A percentile compares a stretch with the other conserved stretches of the same genome.
phyloP scores from a whole-genome alignment of 1,140 invertebrate species.

The Saxidomus purpurata region DNA sequence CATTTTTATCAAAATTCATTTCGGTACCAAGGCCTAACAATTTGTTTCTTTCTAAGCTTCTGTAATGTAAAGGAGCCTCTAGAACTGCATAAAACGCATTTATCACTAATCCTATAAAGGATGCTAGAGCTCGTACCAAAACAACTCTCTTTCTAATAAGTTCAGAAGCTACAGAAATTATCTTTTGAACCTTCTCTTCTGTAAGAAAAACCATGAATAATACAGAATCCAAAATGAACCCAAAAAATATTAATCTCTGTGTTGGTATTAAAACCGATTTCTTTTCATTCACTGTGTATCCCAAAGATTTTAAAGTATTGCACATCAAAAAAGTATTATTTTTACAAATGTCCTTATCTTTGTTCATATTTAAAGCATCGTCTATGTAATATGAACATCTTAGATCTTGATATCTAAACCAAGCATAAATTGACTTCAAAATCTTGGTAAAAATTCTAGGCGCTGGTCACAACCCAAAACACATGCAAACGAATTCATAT shows the following conservation, averaged over 20 bases:
- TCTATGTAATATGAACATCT: constrained; percentile 64
- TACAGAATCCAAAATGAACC: no score
- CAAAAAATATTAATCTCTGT: constrained; percentile 21
- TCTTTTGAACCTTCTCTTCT: constrained; percentile 55
- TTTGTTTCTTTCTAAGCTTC: constrained; percentile 56
- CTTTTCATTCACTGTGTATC: no score
- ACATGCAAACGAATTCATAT: constrained; percentile 27
- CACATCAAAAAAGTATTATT: constrained; percentile 4
- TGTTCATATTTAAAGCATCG: constrained; percentile 60
- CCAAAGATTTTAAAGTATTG: constrained; percentile 32
- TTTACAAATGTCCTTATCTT: not conserved
- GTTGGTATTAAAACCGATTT: constrained; percentile 59
- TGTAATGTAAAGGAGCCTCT: constrained; percentile 49
- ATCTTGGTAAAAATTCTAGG: no score
- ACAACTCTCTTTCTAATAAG: not conserved
- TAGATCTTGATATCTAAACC: constrained; percentile 38
- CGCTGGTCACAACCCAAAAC: not conserved
- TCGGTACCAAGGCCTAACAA: constrained; percentile 14
- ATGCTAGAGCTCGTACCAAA: constrained; percentile 38
- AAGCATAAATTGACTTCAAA: constrained; percentile 60
- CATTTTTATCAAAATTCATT: constrained; percentile 48
- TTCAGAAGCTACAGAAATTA: not conserved
- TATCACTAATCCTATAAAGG: constrained; percentile 54
- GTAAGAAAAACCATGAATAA: no score
- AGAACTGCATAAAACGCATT: constrained; percentile 56